phyloP scores from a whole-genome alignment of 1,140 invertebrate species.

The Nephotettix cincticeps region DNA sequence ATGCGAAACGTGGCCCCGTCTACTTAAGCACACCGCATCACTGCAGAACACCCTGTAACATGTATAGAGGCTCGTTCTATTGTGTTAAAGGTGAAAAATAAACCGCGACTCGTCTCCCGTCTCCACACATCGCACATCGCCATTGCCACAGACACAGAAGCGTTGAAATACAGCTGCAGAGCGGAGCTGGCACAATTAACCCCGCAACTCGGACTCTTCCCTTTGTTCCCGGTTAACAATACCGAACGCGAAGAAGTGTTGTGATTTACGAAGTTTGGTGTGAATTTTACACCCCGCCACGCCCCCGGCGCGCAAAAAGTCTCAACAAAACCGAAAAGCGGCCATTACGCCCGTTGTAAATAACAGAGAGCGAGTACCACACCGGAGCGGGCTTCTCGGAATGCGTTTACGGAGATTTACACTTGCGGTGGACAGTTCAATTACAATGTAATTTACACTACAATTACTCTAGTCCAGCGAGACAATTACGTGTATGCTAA shows the following conservation, averaged over 20 bases:
- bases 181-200: too few species aligned
- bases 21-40: too few species aligned
- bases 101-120: too few species aligned
- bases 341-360: neutral
- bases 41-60: too few species aligned
- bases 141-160: too few species aligned
- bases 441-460: constrained; percentile 23
- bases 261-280: constrained; percentile 11
- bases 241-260: neutral
- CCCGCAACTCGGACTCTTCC: too few species aligned
- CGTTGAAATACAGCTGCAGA: too few species aligned
- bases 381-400: neutral
- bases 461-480: constrained; percentile 14
- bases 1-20: too few species aligned
- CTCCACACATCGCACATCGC: too few species aligned
- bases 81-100: too few species aligned
- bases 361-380: neutral
- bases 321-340: neutral
- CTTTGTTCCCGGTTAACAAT: too few species aligned
- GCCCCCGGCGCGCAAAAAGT: neutral
- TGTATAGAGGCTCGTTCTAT: too few species aligned
- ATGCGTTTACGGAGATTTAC: constrained; percentile 18
- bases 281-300: constrained; percentile 15
- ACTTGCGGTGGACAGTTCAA: constrained; percentile 18
- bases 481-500: constrained; percentile 17